phyloP scores from a whole-genome alignment of 2,113 vertebrate genomes.

The Triplophysa rosa region DNA sequence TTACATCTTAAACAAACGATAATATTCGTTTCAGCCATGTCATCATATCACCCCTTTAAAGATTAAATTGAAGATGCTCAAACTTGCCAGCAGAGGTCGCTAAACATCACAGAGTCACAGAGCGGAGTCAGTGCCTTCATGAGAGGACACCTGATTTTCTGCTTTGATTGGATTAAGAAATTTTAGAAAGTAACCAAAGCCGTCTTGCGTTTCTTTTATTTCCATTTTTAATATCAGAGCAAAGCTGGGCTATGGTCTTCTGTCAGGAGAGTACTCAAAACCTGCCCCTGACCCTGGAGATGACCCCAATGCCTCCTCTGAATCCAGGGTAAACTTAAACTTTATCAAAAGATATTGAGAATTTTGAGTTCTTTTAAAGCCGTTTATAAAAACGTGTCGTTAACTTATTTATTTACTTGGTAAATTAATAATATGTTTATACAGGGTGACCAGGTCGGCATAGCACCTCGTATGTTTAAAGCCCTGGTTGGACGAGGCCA shows the following conservation, averaged over 20 bases:
- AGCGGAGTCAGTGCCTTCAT: background rate
- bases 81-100: slow-evolving; percentile 21
- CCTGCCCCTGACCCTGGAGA: slow-evolving; percentile 81
- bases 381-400: background rate
- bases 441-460: slow-evolving; percentile 92
- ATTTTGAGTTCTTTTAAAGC: too few species aligned
- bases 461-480: slow-evolving; percentile 96
- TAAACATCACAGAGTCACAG: background rate
- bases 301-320: slow-evolving; percentile 76
- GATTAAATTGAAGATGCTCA: background rate
- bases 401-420: background rate
- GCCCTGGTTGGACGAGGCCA: slow-evolving; percentile 93
- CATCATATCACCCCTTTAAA: too few species aligned
- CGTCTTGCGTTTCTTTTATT: background rate
- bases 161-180: background rate
- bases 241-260: slow-evolving; percentile 90
- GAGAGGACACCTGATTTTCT: background rate
- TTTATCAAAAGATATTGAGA: background rate
- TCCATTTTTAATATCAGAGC: slow-evolving; percentile 75
- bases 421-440: slow-evolving; percentile 13
- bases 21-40: too few species aligned
- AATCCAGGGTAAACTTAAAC: slow-evolving; percentile 80
- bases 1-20: too few species aligned
- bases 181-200: background rate
- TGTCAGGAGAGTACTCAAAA: slow-evolving; percentile 96